A percentile compares a stretch with the other conserved stretches of the same genome.
These are phyloP conservation scores for Dicycla oo DNA, from an alignment of 2,888 invertebrate species.

Conservation along the genomic window DNA sequence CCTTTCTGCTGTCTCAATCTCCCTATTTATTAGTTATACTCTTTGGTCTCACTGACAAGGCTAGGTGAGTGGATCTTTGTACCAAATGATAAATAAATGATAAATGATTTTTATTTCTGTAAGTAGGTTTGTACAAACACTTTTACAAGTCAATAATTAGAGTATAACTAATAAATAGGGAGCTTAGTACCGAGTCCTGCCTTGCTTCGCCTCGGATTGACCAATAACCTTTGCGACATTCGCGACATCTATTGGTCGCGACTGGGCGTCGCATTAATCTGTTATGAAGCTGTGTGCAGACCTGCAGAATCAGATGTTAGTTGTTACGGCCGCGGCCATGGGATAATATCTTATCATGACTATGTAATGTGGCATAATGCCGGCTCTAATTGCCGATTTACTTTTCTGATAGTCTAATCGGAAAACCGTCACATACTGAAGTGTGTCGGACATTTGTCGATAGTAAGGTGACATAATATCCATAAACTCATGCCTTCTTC, in stretches of 20 bases:
- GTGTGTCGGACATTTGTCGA: not conserved
- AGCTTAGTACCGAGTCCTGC: not conserved
- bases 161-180: too few relatives aligned
- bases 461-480: not conserved
- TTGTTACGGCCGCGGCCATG: too few relatives aligned
- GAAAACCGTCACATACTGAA: constrained; percentile 18
- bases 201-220: not conserved
- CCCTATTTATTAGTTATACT: too few relatives aligned
- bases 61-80: too few relatives aligned
- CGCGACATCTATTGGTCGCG: constrained; percentile 33
- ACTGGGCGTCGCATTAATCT: not conserved
- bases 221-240: not conserved
- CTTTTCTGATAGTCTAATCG: constrained; percentile 41
- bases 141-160: too few relatives aligned
- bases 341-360: constrained; percentile 34
- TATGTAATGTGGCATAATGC: constrained; percentile 50
- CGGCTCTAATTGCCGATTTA: constrained; percentile 61
- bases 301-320: not conserved
- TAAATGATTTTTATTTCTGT: too few relatives aligned
- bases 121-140: too few relatives aligned
- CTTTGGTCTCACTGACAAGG: not conserved
- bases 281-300: constrained; percentile 1
- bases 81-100: too few relatives aligned
- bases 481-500: too few relatives aligned
- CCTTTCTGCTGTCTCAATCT: not conserved